These are phyloP conservation scores for Agrilus mali DNA, from an alignment of 2,888 invertebrate genomes.

Conservation along the genomic window DNA sequence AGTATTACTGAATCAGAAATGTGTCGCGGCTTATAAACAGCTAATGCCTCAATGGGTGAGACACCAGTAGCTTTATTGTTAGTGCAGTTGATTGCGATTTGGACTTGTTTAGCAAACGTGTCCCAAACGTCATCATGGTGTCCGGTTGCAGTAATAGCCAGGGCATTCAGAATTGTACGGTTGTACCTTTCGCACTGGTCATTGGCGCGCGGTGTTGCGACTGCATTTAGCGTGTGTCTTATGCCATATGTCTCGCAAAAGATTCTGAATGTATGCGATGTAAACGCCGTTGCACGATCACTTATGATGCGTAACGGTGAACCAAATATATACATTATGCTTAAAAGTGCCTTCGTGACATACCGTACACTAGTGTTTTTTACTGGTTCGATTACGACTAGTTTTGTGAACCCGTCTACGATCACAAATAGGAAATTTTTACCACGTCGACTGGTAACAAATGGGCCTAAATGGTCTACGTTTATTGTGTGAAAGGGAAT, in stretches of 20 bases:
- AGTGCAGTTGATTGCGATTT: slow-evolving; percentile 16
- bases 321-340: slow-evolving; percentile 16
- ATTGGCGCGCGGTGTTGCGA: slow-evolving; percentile 16
- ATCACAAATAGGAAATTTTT: slow-evolving; percentile 17
- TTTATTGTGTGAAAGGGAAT: slow-evolving; percentile 7
- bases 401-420: slow-evolving; percentile 20
- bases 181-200: slow-evolving; percentile 13
- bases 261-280: slow-evolving; percentile 3
- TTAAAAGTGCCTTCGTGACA: not conserved
- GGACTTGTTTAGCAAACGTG: slow-evolving; percentile 11
- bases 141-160: slow-evolving; percentile 10
- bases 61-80: slow-evolving; percentile 10
- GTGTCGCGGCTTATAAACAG: slow-evolving; percentile 8
- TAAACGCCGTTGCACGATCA: slow-evolving; percentile 18
- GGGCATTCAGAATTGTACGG: slow-evolving; percentile 1
- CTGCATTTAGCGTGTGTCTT: slow-evolving; percentile 10
- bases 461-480: slow-evolving; percentile 20
- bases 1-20: slow-evolving; percentile 7
- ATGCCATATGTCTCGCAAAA: slow-evolving; percentile 9
- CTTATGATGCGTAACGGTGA: slow-evolving; percentile 15
- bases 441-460: slow-evolving; percentile 13
- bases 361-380: slow-evolving; percentile 3
- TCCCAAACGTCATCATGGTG: slow-evolving; percentile 14
- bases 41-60: slow-evolving; percentile 12
- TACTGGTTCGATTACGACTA: slow-evolving; percentile 4